Evolutionary conservation across 2,888 invertebrate genomes (phyloP), one percentile per base, ranked within the genome.

Genomic region (Macropis europaea): DNA sequence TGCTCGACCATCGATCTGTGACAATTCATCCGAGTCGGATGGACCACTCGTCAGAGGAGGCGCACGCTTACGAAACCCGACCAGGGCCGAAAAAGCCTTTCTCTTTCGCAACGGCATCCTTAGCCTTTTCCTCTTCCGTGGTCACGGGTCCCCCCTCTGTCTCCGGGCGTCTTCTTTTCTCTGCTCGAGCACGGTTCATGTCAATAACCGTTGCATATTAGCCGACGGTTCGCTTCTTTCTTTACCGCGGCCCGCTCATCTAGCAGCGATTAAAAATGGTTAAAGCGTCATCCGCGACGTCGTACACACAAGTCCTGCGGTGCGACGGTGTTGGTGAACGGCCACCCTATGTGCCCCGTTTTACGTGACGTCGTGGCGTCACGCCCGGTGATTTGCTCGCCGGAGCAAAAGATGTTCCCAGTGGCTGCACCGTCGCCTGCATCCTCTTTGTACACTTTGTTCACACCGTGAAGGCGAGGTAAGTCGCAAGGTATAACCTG

Each of bases 341-440:
- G 45, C 50, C 48, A 62, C 61, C 60, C 56, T 61, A 43, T 45
- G 19, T n/a, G 6, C n/a, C 45, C 40, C 50, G 42, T 54, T 73
- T 43, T 52, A 63, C 63, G 73, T 59, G 50, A 66, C 57, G 69
- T 60, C 76, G 69, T 68, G 64, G 66, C 68, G 74, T 82, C 74
- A 84, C 83, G 82, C 77, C 77, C 71, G 83, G 85, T 82, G 85
- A 86, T 82, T 81, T 85, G 86, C 83, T 83, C 83, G 84, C 52
- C 84, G 85, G 81, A 83, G 86, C 86, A 86, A 83, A 84, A 84
- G 85, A 84, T 83, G 84, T 86, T 81, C 82, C 83, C 84, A 86
- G 77, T 83, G 84, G 84, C 82, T 87, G 86, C 86, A 87, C 85
- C 86, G 82, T 75, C 81, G 76, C 83, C 70, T 86, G 86, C 85